These are phyloP conservation scores for Caenorhabditis wallacei DNA, from an alignment of 2,888 invertebrate species.

Conservation along the genomic window DNA sequence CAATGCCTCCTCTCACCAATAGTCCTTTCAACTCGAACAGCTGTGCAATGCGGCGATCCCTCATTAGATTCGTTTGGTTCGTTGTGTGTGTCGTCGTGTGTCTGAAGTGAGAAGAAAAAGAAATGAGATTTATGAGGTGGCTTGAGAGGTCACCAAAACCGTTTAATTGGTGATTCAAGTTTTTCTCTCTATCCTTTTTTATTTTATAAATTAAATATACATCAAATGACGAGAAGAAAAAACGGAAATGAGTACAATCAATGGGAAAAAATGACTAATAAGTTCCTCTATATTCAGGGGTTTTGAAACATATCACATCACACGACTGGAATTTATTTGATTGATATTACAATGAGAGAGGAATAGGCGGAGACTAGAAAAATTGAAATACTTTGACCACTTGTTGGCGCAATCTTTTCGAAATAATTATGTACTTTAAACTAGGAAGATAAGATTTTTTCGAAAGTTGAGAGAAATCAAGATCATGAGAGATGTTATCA, in stretches of 20 bases:
- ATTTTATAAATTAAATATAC: slow-evolving; percentile 2
- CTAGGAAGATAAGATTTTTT: neutral
- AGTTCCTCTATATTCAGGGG: slow-evolving; percentile 6
- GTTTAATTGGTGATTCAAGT: slow-evolving; percentile 8
- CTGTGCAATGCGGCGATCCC: slow-evolving; percentile 59
- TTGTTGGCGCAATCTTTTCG: slow-evolving; percentile 19
- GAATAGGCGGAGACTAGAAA: slow-evolving; percentile 34
- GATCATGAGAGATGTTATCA: too few species aligned
- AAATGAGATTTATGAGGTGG: slow-evolving; percentile 39
- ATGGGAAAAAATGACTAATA: slow-evolving; percentile 18
- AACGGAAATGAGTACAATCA: slow-evolving; percentile 12
- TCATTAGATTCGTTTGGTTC: slow-evolving; percentile 44
- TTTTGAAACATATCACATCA: slow-evolving; percentile 25
- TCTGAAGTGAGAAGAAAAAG: slow-evolving; percentile 42
- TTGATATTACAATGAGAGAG: slow-evolving; percentile 24
- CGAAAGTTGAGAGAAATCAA: neutral
- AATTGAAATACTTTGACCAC: slow-evolving; percentile 34
- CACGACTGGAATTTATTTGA: slow-evolving; percentile 28
- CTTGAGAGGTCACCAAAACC: slow-evolving; percentile 4
- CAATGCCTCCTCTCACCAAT: slow-evolving; percentile 33
- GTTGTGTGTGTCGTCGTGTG: slow-evolving; percentile 28
- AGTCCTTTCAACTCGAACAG: slow-evolving; percentile 52
- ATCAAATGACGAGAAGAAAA: neutral
- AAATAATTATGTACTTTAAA: slow-evolving; percentile 35
- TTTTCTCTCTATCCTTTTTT: slow-evolving; percentile 5